Base-by-base conservation (phyloP, 2,113 vertebrate genomes). In the Mormoops blainvillei region DNA sequence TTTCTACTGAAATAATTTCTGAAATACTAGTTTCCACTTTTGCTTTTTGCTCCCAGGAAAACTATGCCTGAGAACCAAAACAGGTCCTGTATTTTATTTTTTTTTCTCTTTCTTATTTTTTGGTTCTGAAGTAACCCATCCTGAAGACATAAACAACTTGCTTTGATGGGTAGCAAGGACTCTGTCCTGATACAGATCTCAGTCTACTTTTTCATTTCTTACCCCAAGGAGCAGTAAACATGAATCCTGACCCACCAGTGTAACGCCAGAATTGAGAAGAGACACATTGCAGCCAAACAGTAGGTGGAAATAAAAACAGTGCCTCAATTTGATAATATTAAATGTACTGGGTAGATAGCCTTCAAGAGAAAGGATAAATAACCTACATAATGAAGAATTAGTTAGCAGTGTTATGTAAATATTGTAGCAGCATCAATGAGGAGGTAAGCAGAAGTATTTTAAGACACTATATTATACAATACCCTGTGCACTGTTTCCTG, bases 361-460 rank as follows among this genome's bases (percentile, higher is more conserved):
- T 97, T 93, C 15, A 80, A 90, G 48, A 92, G 94, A 96, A 97
- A 94, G 45, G 73, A 77, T 97, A 97, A 97, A 88, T 95, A 98
- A 93, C 84, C 82, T 98, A 91, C 74, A 96, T 97, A 70, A 97
- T 97, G 90, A 97, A 89, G 92, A 97, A 97, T 98, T 98, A 97
- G 97, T 98, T 98, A 97, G 94, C 96, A 97, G 95, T 97, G 97
- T 97, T 92, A 97, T 88, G 67, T 96, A 98, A 89, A 94, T 96
- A 97, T 84, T 98, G 58, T 93, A 94, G 63, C 95, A 96, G 97
- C 91, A 92, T 97, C 96, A 97, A 94, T 97, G 95, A 97, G 92
- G 96, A 98, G 74, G 77, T 89, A 98, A 97, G 97, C 97, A 97
- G 97, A 96, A 97, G 74, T 96, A 98, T 97, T 97, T 97, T 95